A percentile compares a stretch with the other conserved stretches of the same genome.
phyloP scores from a whole-genome alignment of 2,888 invertebrate species.

The Spicauda simplicius region DNA sequence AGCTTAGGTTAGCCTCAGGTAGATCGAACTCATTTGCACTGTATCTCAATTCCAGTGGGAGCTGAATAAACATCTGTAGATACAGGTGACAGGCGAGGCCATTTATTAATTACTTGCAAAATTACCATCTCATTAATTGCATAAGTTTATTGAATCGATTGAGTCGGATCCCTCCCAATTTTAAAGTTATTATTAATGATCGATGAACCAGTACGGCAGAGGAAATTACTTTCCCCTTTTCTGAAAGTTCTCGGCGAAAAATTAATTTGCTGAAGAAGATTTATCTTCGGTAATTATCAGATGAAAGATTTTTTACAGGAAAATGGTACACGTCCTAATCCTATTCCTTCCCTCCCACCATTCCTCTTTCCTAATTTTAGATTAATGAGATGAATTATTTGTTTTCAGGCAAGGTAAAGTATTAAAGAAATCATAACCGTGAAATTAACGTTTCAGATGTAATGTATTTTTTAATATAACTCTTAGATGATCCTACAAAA shows the following conservation, averaged over 20 bases:
- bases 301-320: slow-evolving; percentile 7
- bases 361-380: neutral
- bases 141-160: no score
- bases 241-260: neutral
- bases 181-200: neutral
- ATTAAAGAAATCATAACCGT: neutral
- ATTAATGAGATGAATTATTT: neutral
- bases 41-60: no score
- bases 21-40: no score
- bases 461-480: no score
- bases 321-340: slow-evolving; percentile 10
- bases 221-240: neutral
- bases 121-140: no score
- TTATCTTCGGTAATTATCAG: slow-evolving; percentile 4
- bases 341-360: neutral
- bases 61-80: no score
- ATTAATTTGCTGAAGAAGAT: neutral
- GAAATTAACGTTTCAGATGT: neutral
- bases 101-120: no score
- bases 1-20: no score
- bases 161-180: neutral
- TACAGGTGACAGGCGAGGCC: no score
- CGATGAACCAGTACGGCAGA: neutral
- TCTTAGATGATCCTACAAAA: no score
- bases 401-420: neutral